These are phyloP conservation scores for Macrocentrus cingulum DNA, from an alignment of 1,140 invertebrate genomes.

Conservation along the genomic window DNA sequence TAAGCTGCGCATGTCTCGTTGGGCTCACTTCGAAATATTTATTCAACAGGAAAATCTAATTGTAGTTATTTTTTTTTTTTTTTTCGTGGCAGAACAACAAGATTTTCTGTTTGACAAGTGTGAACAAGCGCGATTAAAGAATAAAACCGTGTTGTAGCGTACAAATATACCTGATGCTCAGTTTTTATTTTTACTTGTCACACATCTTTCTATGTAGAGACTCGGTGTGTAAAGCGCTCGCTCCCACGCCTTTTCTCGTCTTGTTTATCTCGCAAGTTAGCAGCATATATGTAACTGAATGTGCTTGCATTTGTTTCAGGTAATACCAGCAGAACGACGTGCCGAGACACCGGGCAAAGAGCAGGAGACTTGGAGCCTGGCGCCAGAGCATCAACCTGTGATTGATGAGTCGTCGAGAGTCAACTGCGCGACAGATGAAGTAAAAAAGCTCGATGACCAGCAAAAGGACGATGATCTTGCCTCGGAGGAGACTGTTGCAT, in stretches of 20 bases:
- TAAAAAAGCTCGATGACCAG: conserved; percentile 3
- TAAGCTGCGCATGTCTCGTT: conserved; percentile 17
- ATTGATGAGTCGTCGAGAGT: not conserved
- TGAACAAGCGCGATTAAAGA: conserved; percentile 3
- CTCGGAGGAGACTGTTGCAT: conserved; percentile 10
- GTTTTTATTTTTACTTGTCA: not conserved
- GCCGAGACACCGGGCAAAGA: conserved; percentile 36
- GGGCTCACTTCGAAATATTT: not conserved
- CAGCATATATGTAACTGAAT: not conserved
- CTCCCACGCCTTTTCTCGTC: conserved; percentile 40
- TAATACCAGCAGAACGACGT: conserved; percentile 52
- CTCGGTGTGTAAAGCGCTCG: conserved; percentile 32
- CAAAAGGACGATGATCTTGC: conserved; percentile 1
- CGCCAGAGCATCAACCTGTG: conserved; percentile 30
- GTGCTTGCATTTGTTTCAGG: conserved; percentile 36
- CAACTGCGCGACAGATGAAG: not conserved
- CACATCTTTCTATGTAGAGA: not conserved
- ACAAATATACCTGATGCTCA: not conserved
- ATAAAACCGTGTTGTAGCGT: conserved; percentile 17
- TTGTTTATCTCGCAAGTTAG: not conserved
- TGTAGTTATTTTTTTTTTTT: too few relatives aligned
- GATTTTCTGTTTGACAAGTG: conserved; percentile 25
- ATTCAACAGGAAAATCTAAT: too few relatives aligned
- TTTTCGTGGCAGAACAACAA: conserved; percentile 26
- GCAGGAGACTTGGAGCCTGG: conserved; percentile 51